Evolutionary conservation across 1,140 invertebrate species (phyloP).

Genomic region (Sarcophaga bullata): DNA sequence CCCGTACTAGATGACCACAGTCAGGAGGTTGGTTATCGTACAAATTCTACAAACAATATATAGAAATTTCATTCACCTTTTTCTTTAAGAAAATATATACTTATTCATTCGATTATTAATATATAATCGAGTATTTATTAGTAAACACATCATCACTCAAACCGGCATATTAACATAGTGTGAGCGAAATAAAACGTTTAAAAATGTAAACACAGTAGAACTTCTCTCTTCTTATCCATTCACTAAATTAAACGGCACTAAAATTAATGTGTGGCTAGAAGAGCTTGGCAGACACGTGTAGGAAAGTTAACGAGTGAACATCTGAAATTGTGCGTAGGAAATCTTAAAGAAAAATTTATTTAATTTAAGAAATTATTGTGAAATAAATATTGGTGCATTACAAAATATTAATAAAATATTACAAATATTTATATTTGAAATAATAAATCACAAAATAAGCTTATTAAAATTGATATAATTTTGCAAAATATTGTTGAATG

Average conservation of each 20-base stretch:
- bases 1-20: no score
- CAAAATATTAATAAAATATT: background rate
- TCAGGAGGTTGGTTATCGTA: no score
- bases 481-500: background rate
- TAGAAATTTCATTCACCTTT: no score
- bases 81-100: no score
- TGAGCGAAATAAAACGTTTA: background rate
- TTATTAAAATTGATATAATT: background rate
- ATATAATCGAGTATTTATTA: no score
- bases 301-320: conserved; percentile 6
- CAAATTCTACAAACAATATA: no score
- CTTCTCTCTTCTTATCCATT: background rate
- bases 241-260: background rate
- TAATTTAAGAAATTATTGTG: background rate
- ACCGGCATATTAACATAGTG: background rate
- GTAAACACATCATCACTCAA: no score
- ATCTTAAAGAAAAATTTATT: background rate
- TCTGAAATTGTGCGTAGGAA: conserved; percentile 16
- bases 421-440: background rate
- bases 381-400: background rate
- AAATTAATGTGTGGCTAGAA: background rate
- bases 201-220: background rate
- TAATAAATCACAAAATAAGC: background rate
- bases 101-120: no score
- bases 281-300: background rate